Conservation (phyloP, 2,888 invertebrate genomes). For the Cordilura impudica region DNA sequence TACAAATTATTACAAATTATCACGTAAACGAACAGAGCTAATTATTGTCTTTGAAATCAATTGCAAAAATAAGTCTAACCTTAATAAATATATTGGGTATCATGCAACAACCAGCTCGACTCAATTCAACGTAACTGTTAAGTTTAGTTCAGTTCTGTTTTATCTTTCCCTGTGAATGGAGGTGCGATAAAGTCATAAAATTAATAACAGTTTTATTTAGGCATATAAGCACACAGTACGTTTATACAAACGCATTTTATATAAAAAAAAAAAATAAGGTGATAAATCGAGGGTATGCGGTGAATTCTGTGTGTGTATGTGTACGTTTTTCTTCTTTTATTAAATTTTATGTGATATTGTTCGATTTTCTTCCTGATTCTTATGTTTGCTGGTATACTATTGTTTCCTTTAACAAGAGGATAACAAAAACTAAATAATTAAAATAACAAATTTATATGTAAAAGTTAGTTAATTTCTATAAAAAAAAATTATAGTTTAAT, state of each 20-base stretch:
- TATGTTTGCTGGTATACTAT: conserved; percentile 22
- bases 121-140: conserved; percentile 21
- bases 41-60: no score
- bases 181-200: background rate
- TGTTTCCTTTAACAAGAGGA: background rate
- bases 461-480: no score
- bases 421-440: no score
- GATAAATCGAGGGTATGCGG: conserved; percentile 21
- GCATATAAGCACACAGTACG: background rate
- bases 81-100: background rate
- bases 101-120: conserved; percentile 11
- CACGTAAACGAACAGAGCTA: no score
- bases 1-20: no score
- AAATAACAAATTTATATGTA: no score
- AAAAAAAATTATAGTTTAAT: no score
- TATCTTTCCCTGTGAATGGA: conserved; percentile 40
- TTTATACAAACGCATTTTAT: background rate
- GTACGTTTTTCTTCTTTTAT: background rate
- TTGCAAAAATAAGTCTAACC: background rate
- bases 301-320: conserved; percentile 1
- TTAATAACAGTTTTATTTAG: background rate
- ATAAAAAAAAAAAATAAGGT: background rate
- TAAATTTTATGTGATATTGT: background rate
- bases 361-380: background rate
- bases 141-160: conserved; percentile 42